These are phyloP conservation scores for Cyphomyrus plagiostoma DNA, from an alignment of 2,113 vertebrate species.

Conservation along the genomic window DNA sequence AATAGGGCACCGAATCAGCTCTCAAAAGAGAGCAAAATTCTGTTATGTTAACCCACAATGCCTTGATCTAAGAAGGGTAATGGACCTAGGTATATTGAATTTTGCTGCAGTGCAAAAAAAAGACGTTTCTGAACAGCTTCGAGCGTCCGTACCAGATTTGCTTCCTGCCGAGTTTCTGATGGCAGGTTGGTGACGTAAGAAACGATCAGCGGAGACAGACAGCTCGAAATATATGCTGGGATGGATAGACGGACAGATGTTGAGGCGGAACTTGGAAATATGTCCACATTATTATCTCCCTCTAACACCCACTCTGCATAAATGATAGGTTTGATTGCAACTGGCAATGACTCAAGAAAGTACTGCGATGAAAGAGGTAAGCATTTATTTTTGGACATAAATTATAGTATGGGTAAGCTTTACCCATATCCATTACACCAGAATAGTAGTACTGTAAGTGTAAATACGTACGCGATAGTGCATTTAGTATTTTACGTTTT, in stretches of 20 bases:
- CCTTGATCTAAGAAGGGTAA: constrained; percentile 8
- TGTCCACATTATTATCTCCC: constrained; percentile 47
- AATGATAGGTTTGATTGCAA: constrained; percentile 39
- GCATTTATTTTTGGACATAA: constrained; percentile 30
- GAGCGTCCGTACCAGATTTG: constrained; percentile 30
- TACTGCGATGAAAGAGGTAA: constrained; percentile 36
- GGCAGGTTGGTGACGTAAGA: constrained; percentile 59
- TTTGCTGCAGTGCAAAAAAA: constrained; percentile 13
- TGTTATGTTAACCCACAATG: neutral
- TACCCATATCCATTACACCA: neutral
- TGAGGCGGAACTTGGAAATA: constrained; percentile 59
- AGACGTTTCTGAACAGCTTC: constrained; percentile 7
- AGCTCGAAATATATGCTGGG: constrained; percentile 34
- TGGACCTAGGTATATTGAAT: constrained; percentile 3
- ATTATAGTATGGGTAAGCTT: neutral
- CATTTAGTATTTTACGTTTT: neutral
- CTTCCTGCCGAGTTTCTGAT: constrained; percentile 47
- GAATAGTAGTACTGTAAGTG: neutral
- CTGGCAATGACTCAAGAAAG: constrained; percentile 37
- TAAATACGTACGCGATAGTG: neutral
- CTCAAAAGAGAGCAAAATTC: neutral
- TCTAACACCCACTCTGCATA: constrained; percentile 40
- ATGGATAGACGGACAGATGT: constrained; percentile 56
- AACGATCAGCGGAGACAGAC: constrained; percentile 54
- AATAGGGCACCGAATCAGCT: neutral